Percentiles rank a stretch among this genome's conserved stretches.
These are phyloP conservation scores for Sebastes oblongus DNA, from an alignment of 2,797 vertebrate genomes.

Conservation along the genomic window DNA sequence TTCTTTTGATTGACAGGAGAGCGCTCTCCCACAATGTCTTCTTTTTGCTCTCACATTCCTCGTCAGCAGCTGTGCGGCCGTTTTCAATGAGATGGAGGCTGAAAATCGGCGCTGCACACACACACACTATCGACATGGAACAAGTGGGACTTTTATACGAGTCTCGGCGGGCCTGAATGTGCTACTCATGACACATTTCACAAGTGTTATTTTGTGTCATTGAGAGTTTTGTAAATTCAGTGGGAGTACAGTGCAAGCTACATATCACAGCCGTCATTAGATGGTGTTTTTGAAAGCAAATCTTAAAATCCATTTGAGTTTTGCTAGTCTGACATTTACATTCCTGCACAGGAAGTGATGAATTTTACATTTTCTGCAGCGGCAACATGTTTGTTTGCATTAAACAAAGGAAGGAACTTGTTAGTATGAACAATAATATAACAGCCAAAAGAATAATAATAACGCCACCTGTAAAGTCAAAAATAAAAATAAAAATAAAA, in stretches of 20 bases:
- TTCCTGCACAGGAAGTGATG: slow-evolving; percentile 17
- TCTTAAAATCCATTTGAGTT: neutral
- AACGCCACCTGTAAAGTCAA: neutral
- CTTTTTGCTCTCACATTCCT: slow-evolving; percentile 81
- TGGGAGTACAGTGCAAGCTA: slow-evolving; percentile 2
- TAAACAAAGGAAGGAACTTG: neutral
- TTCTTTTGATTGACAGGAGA: slow-evolving; percentile 77
- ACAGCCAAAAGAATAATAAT: neutral
- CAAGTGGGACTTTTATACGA: slow-evolving; percentile 72
- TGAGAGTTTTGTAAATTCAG: slow-evolving; percentile 37
- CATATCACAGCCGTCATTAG: slow-evolving; percentile 14
- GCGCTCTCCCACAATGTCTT: slow-evolving; percentile 80
- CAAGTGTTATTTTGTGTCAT: slow-evolving; percentile 51
- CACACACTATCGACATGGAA: slow-evolving; percentile 53
- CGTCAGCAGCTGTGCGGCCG: slow-evolving; percentile 75
- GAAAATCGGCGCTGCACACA: slow-evolving; percentile 47
- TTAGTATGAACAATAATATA: neutral
- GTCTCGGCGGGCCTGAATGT: slow-evolving; percentile 61
- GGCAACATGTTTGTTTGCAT: neutral
- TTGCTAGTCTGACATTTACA: neutral
- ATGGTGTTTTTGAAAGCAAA: slow-evolving; percentile 9
- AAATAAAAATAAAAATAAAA: neutral
- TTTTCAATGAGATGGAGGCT: slow-evolving; percentile 71
- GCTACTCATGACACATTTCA: slow-evolving; percentile 68
- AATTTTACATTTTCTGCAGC: slow-evolving; percentile 7